Base-by-base conservation (phyloP, 2,113 vertebrate genomes). In the Oreochromis niloticus region DNA sequence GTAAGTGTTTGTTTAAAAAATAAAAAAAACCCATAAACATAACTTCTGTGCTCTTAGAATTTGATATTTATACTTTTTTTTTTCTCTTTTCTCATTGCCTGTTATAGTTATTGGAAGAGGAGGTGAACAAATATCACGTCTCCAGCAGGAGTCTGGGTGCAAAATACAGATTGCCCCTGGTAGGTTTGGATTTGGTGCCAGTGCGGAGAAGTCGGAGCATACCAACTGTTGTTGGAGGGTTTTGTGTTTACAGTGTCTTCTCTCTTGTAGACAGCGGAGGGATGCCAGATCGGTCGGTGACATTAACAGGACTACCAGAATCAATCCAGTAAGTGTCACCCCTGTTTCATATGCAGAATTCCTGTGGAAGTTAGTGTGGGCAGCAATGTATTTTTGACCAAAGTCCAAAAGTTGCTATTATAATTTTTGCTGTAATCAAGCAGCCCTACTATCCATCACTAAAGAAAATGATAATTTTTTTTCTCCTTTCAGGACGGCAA, bases 91-190 rank as follows among this genome's bases (percentile, higher is more conserved):
- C 10, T 87, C 86, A 86, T 92, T n/a, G 19, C 39, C 24, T 22
- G 86, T 48, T 88, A 0, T 93, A 99, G 98, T 99, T 91, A 99
- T 99, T 94, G 99, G 98, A 92, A 97, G 99, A 97, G 99, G 99
- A 50, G 99, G 99, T n/a, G 99, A 99, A 93, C 98, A 99, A 92
- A 99, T 99, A 78, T 99, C 98, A 4, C 97, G 98, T 30, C 97
- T 99, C 93, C 99, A 99, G 81, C 99, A 99, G 27, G 99, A 99
- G 75, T 99, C 98, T 81, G 98, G 98, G 81, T 99, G 99, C 93
- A 99, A 99, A 97, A 99, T 99, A 97, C 99, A 99, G 94, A 99
- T 99, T 85, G 98, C 99, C 9, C 98, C 98, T 81, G 99, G 99
- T 99, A 97, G 94, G 46, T 91, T 50, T 81, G 11, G 8, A 22